phyloP scores from a whole-genome alignment of 2,797 vertebrate species.

The Sarcoramphus papa region DNA sequence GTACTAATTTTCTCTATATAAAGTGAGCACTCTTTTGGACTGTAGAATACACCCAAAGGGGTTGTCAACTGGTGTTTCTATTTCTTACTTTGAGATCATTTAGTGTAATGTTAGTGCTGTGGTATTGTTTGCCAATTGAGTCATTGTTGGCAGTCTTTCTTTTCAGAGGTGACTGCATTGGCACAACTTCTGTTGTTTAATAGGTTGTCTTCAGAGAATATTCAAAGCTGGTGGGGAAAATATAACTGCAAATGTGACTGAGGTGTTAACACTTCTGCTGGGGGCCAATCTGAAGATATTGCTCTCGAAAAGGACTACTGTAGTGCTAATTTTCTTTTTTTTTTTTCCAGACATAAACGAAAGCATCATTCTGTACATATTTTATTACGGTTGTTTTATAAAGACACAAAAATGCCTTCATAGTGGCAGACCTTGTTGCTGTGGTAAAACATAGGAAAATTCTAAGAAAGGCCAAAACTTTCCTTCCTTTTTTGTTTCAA shows the following conservation, averaged over 20 bases:
- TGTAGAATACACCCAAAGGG: not conserved
- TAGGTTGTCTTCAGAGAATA: not conserved
- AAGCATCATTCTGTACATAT: not conserved
- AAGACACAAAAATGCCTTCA: not conserved
- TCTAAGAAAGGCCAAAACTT: not conserved
- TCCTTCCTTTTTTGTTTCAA: not conserved
- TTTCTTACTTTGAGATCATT: not conserved
- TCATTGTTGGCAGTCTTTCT: not conserved
- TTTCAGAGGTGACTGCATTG: not conserved
- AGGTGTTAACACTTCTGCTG: not conserved
- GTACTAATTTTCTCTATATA: not conserved
- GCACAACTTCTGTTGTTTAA: not conserved
- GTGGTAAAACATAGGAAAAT: not conserved
- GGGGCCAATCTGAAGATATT: not conserved
- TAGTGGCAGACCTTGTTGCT: not conserved
- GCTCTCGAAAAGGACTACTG: not conserved
- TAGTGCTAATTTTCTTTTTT: not conserved
- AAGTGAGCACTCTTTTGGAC: not conserved
- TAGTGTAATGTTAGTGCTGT: not conserved
- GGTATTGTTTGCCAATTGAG: not conserved
- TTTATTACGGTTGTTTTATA: not conserved
- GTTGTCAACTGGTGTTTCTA: not conserved
- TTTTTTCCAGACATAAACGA: not conserved
- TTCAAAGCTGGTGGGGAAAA: not conserved
- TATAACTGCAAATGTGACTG: not conserved